Evolutionary conservation across 1,140 invertebrate species (phyloP), one percentile per base, ranked within the genome.

Genomic region (Antheraea pernyi): DNA sequence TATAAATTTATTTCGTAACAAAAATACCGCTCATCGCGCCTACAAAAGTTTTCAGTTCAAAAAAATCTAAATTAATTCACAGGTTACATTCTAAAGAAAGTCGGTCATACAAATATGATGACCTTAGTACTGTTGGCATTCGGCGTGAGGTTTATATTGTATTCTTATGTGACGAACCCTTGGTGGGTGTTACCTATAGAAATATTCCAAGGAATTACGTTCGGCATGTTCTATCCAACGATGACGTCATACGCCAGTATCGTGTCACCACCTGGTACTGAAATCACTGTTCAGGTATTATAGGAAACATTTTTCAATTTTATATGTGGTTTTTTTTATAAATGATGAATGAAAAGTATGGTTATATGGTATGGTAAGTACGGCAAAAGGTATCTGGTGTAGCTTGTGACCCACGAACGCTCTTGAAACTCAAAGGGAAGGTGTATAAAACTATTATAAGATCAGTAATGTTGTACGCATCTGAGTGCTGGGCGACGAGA

Each of bases 171-270:
- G 37, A 92, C 93, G 1, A 96, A 97, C 88, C 95, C 96, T 0
- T 98, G 97, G 97, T 94, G 94, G 85, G 95, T 97, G 65, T 91
- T 99, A 67, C 95, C 97, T 3, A 95, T 99, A 39, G 98, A 99
- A 90, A 84, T 98, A 67, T 90, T 97, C 8, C 97, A 98, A 91
- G 97, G 97, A 16, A 91, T 98, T 9, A 97, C 97, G 0, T 97
- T 97, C 84, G 97, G 98, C 11, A 93, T 99, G 70, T 97, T 97
- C 83, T 99, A 97, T 92, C 95, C 97, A 0, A 95, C 97, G 9
- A 97, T 98, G 95, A 95, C 97, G 9, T 97, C 96, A 0, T 98
- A 98, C 89, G 97, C 97, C 0, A 97, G 95, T 83, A 95, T 96
- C 75, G 95, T 98, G 3, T 95, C 97, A 7, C 97, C 97, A n/a